Evolutionary conservation across 2,888 invertebrate species (phyloP), one percentile per base, ranked within the genome.

Genomic region (Metopia argyrocephala): DNA sequence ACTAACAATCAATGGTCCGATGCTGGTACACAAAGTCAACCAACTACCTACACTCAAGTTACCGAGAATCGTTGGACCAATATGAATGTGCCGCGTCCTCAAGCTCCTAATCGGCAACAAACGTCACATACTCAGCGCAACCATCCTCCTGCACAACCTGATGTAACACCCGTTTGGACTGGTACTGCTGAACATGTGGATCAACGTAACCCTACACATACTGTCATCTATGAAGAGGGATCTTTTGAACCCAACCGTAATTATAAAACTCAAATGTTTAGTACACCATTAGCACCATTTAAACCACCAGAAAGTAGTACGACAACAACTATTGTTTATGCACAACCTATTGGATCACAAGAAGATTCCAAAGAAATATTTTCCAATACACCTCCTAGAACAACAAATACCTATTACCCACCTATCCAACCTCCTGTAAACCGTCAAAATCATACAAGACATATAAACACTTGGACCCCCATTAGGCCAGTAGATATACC

Each of bases 51-150:
- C 28, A 62, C 71, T 6, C 38, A 62, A 64, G 25, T 5, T 20
- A 57, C 45, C 6, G 74, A 84, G 4, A 84, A 87, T 78, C 89
- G 90, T 21, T 89, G 89, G 89, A 82, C 85, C 2, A 85, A 82
- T 21, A 90, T 90, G 89, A 86, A 89, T 28, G 85, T 87, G 83
- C 86, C 86, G 1, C 87, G 90, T 2, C 90, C 89, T 0, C 79
- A 85, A 0, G 85, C 68, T 9, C 23, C 65, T 38, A 54, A 25
- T 18, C 68, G 82, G 61, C 48, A 76, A 15, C 56, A 50, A 27
- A 52, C 61, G 28, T n/a, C 21, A 15, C 31, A 28, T 18, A 25
- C 48, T 4, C 57, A 68, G 9, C 52, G 68, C 9, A 46, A 71
- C 20, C 70, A 59, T 27, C 46, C 27, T 28, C 28, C 64, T 31